These are phyloP conservation scores for Bucco capensis DNA, from an alignment of 2,113 vertebrate species.

Conservation along the genomic window DNA sequence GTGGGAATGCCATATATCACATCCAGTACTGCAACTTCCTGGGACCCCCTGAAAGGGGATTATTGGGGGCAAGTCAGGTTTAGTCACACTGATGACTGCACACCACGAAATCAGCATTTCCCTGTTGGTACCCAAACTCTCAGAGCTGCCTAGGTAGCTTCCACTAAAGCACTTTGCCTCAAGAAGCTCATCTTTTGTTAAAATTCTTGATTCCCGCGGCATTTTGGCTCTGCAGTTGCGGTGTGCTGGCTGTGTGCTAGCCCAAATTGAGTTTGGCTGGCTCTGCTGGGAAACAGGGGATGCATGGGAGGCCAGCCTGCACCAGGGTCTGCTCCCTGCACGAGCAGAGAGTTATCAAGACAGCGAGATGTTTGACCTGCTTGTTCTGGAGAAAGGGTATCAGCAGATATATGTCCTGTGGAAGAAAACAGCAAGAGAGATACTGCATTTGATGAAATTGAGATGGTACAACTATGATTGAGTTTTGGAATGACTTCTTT, in stretches of 20 bases:
- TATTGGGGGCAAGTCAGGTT: not conserved
- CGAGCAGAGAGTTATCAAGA: rapidly evolving
- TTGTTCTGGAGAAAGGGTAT: not conserved
- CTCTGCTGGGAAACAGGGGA: not conserved
- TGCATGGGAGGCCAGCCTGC: not conserved
- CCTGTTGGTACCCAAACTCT: not conserved
- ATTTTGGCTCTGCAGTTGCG: not conserved
- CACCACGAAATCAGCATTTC: not conserved
- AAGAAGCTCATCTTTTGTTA: not conserved
- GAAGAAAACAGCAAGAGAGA: not conserved
- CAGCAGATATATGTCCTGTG: not conserved
- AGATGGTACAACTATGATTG: not conserved
- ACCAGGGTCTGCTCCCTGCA: not conserved
- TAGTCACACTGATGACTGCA: not conserved
- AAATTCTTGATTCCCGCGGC: not conserved
- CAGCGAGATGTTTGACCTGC: not conserved
- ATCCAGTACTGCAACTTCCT: not conserved
- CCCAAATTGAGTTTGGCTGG: not conserved
- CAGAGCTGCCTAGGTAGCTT: not conserved
- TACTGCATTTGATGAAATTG: not conserved
- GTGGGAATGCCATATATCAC: not conserved
- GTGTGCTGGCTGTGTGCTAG: not conserved
- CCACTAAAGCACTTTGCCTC: not conserved
- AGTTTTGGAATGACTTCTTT: not conserved
- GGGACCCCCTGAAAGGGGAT: not conserved